phyloP scores from a whole-genome alignment of 2,113 vertebrate species.

The Aphyosemion australe region DNA sequence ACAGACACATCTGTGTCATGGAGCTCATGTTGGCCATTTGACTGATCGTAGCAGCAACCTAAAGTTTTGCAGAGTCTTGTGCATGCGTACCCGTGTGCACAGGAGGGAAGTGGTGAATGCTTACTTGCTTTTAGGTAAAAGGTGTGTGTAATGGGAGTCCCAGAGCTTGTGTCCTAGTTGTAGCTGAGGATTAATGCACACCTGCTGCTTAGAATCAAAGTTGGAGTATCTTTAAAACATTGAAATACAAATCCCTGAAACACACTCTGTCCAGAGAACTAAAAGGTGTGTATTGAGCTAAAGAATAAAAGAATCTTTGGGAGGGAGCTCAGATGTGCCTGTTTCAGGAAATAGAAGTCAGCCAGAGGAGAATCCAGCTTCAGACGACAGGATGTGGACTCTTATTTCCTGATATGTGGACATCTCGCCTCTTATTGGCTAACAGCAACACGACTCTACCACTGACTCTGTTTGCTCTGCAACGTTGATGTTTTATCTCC shows the following conservation, averaged over 20 bases:
- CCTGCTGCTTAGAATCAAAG: constrained; percentile 43
- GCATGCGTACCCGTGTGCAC: constrained; percentile 2
- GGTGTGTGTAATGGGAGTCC: constrained; percentile 13
- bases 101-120: background rate
- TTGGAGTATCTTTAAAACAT: background rate
- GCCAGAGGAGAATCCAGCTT: too few species aligned
- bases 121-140: constrained; percentile 5
- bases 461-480: too few species aligned
- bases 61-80: constrained; percentile 18
- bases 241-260: constrained; percentile 9
- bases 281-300: too few species aligned
- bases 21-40: constrained; percentile 19
- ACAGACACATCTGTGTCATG: constrained; percentile 6
- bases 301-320: too few species aligned
- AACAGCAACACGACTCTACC: too few species aligned
- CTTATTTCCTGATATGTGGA: too few species aligned
- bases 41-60: background rate
- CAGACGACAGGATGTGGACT: too few species aligned
- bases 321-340: too few species aligned
- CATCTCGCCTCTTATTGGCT: too few species aligned
- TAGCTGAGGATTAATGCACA: constrained; percentile 30
- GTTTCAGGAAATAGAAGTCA: too few species aligned
- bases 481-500: too few species aligned
- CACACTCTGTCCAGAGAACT: background rate
- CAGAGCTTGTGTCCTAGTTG: constrained; percentile 16